A percentile compares a stretch with the other conserved stretches of the same genome.
These are phyloP conservation scores for Macrobrachium rosenbergii DNA, from an alignment of 1,140 invertebrate species.

Conservation along the genomic window DNA sequence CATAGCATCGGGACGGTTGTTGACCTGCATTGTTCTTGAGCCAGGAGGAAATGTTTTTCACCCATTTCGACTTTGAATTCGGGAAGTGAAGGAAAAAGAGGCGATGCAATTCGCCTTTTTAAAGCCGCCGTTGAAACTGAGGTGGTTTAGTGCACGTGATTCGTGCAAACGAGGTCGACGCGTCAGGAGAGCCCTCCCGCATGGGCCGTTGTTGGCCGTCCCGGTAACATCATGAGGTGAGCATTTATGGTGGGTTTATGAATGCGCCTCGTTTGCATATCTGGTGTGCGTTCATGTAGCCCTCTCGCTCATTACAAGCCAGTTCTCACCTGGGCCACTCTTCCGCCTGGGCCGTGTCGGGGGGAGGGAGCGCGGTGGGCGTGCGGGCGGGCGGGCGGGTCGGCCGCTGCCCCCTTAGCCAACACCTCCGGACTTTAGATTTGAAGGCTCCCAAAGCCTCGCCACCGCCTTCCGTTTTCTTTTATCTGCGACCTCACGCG, in stretches of 20 bases:
- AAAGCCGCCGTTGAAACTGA: too few relatives aligned
- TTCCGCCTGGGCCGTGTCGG: conserved; percentile 37
- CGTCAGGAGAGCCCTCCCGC: not conserved
- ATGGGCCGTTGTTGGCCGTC: conserved; percentile 16
- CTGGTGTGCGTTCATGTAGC: conserved; percentile 51
- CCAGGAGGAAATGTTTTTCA: too few relatives aligned
- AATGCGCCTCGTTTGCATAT: conserved; percentile 62
- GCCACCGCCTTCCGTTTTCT: too few relatives aligned
- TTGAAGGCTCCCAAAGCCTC: not conserved
- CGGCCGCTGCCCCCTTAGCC: not conserved
- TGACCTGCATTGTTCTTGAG: too few relatives aligned
- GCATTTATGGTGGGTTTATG: conserved; percentile 50
- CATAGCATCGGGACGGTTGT: too few relatives aligned
- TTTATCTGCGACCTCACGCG: not conserved
- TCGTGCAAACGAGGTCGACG: not conserved
- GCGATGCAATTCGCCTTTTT: too few relatives aligned
- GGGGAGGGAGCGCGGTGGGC: not conserved
- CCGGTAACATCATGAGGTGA: conserved; percentile 37
- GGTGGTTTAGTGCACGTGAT: not conserved
- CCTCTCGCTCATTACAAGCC: conserved; percentile 51
- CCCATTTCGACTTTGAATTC: too few relatives aligned
- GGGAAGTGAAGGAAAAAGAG: too few relatives aligned
- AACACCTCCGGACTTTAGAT: not conserved
- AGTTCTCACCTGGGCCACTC: conserved; percentile 53
- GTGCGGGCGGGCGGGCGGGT: not conserved